Base-by-base conservation (phyloP, 2,113 vertebrate genomes). In the Tupaia tana region DNA sequence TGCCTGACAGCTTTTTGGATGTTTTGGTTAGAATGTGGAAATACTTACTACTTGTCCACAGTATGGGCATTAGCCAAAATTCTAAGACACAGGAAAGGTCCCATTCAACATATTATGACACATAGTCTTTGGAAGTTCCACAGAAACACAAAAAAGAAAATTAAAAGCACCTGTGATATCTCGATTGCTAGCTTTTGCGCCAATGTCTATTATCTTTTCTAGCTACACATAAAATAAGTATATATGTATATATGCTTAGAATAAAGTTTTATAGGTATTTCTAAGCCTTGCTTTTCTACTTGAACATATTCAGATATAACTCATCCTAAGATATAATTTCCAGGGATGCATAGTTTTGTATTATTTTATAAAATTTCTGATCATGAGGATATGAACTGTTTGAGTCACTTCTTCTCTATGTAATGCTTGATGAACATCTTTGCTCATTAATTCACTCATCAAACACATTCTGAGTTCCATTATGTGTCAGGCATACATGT, bases 111-210 rank as follows among this genome's bases (percentile, higher is more conserved):
- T 64, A 43, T 31, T 85, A 59, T 69, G 54, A 82, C 77, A 96
- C 71, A 85, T 13, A 18, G 15, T 63, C 73, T 92, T 93, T 94
- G 56, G 82, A 78, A 70, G 3, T 74, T 88, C 70, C 78, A 92
- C 58, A 92, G 63, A 90, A 83, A 16, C 52, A 90, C 43, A 58
- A 86, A 90, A 31, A 96, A 77, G 56, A 85, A 93, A 96, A 96
- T 90, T 73, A 85, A 91, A 96, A 92, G 78, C 77, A 90, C 19
- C 66, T 75, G 31, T 73, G 81, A 69, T 90, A 85, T 87, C n/a
- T 88, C 24, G 54, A 82, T 29, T 86, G 64, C 59, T 93, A 4
- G 6, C 83, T 71, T 96, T 83, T 91, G 8, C 83, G 83, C 67
- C 90, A 91, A 24, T 69, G 13, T 58, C n/a, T 73, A 59, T 71